These are phyloP conservation scores for Petrosia ficiformis DNA, from an alignment of 37 sponge, comb jelly and placozoan genomes.

Conservation along the genomic window DNA sequence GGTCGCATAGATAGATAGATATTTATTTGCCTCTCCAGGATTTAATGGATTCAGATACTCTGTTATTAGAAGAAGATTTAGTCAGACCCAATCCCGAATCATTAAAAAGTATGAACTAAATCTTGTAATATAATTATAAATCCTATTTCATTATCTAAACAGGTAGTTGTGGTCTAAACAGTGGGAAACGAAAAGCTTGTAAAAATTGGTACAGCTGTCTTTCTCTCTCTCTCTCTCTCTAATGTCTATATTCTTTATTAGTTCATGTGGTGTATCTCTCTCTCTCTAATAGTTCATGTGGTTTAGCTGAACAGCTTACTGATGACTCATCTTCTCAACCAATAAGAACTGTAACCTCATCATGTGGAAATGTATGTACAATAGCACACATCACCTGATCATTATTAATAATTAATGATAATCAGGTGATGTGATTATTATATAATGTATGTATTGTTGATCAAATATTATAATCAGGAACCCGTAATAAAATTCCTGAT, in stretches of 20 bases:
- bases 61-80: slow-evolving; percentile 87
- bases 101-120: slow-evolving; percentile 60
- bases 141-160: background rate
- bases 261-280: background rate
- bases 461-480: too few relatives aligned
- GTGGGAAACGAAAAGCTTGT: slow-evolving; percentile 93
- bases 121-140: background rate
- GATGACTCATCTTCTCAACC: slow-evolving; percentile 14
- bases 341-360: slow-evolving; percentile 74
- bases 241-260: too few relatives aligned
- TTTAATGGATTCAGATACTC: slow-evolving; percentile 79
- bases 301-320: slow-evolving; percentile 82
- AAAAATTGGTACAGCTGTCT: slow-evolving; percentile 84
- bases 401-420: too few relatives aligned
- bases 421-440: too few relatives aligned
- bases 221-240: background rate
- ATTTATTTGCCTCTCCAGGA: slow-evolving; percentile 44
- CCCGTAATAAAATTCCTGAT: too few relatives aligned
- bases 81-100: slow-evolving; percentile 81
- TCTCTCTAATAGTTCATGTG: slow-evolving; percentile 97
- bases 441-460: too few relatives aligned
- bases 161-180: slow-evolving; percentile 74
- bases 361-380: slow-evolving; percentile 93
- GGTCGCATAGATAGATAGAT: too few relatives aligned
- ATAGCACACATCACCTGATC: too few relatives aligned